Evolutionary conservation across 2,113 vertebrate genomes (phyloP).

Genomic region (Probosciger aterrimus): DNA sequence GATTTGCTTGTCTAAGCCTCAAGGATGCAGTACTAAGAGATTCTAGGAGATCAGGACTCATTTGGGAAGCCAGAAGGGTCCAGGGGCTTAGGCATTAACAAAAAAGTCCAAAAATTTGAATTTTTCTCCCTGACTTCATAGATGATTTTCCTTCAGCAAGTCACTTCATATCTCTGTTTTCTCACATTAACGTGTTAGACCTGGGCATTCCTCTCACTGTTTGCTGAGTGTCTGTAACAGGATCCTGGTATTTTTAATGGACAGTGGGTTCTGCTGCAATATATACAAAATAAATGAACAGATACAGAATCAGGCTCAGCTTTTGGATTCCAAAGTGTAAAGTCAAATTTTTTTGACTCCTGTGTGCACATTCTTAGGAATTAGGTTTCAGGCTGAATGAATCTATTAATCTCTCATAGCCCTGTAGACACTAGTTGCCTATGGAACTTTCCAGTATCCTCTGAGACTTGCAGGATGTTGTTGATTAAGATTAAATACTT

Average conservation of each 20-base stretch:
- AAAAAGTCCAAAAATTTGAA: neutral
- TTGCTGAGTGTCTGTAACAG: neutral
- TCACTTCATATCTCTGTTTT: neutral
- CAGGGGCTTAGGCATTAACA: neutral
- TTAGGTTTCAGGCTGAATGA: conserved; percentile 1
- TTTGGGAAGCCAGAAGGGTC: neutral
- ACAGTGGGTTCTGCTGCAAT: neutral
- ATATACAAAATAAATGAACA: neutral
- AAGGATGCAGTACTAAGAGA: neutral
- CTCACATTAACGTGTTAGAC: neutral
- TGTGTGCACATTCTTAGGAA: neutral
- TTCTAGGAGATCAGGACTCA: neutral
- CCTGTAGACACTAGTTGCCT: neutral
- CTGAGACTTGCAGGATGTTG: neutral
- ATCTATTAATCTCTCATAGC: neutral
- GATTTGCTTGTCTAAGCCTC: neutral
- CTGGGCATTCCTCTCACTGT: neutral
- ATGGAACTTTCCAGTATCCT: neutral
- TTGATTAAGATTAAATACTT: neutral
- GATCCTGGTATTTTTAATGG: neutral
- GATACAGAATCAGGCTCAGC: neutral
- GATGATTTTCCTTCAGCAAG: neutral
- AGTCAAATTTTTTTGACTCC: neutral
- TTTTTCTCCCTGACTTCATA: neutral
- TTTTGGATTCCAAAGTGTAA: neutral